Evolutionary conservation across 1,140 invertebrate species (phyloP), one percentile per base, ranked within the genome.

Genomic region (Drosophila fuyamai): DNA sequence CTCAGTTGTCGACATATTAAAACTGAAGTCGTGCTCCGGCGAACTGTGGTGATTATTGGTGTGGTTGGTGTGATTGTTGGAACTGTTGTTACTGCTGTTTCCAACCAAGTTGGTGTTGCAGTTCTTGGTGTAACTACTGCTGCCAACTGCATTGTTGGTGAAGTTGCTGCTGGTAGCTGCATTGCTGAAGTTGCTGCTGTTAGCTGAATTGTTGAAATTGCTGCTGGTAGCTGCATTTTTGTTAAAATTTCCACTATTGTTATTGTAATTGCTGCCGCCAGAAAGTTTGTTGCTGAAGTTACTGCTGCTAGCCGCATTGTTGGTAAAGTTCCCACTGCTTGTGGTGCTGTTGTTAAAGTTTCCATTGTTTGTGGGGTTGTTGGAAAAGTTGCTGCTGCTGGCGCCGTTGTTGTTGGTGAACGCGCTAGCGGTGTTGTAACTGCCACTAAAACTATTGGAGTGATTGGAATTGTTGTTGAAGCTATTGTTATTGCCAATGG

Each of bases 381-480:
- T 36, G 35, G 35, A 1, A 36, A 36, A 36, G 29, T 29, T 80
- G 16, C 43, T 80, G 54, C 46, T 57, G 47, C 14, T 76, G 47
- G 14, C 62, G 41, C 58, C 27, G 35, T 54, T 47, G 35, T 54
- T 47, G 43, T 6, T 59, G 43, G 27, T 48, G 16, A 63, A 61
- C 7, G 59, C 27, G 8, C 51, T 29, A 18, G 14, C 55, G 54
- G 40, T 63, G 44, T 41, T 56, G 35, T 27, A 55, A 29, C 36
- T 46, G 23, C 66, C 60, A 41, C 44, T 54, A 36, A 41, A 41
- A 54, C 61, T 55, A 55, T 63, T 67, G 74, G 14, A 18, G 40
- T 59, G 66, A 47, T 46, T 65, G 7, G 66, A 41, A 53, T 43
- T 73, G 27, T 60, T 68, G 36, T 60, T 77, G 32, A 46, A 53